Evolutionary conservation across 2,888 invertebrate species (phyloP), one percentile per base, ranked within the genome.

Genomic region (Cyrtodaria siliqua): DNA sequence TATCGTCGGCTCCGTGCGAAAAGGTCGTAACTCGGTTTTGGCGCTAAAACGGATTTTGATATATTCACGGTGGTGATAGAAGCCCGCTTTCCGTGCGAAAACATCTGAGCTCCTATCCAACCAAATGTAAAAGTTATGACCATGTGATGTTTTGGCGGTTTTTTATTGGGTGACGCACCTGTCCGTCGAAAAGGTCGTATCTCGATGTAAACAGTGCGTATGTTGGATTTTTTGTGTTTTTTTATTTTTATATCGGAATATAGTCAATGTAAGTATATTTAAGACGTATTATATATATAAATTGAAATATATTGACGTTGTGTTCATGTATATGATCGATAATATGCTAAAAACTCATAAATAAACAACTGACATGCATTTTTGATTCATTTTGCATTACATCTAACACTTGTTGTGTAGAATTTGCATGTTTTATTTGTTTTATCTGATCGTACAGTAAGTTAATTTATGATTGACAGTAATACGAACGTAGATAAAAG

Each of bases 1-100:
- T n/a, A n/a, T 60, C n/a, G 47, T 60, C 60, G 47, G 9, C 60
- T 60, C 26, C 60, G 24, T 47, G 60, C 60, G 47, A 60, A 60
- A 60, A 60, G 24, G 47, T 44, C 27, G 49, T 47, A 60, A 47
- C 47, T 60, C 44, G 47, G 47, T 60, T 47, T 47, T 47, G 60
- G 60, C 60, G 49, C 60, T 26, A 60, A 60, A 44, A 44, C 44
- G 60, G 44, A n/a, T 60, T 44, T 24, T 47, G 47, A 20, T 12
- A 44, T 44, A 26, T 60, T 47, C 27, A n/a, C 27, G n/a, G 47
- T 47, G n/a, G 38, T 38, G 38, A 2, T 20, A 9, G 18, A 56
- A 56, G 56, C 56, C 56, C 56, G 38, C 6, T 56, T 29, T 20
- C n/a, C 38, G n/a, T 56, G 56, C 56, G 56, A 38, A 56, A 56